Evolutionary conservation across 1,140 invertebrate species (phyloP), one percentile per base, ranked within the genome.

Genomic region (Pseudoatta argentina): DNA sequence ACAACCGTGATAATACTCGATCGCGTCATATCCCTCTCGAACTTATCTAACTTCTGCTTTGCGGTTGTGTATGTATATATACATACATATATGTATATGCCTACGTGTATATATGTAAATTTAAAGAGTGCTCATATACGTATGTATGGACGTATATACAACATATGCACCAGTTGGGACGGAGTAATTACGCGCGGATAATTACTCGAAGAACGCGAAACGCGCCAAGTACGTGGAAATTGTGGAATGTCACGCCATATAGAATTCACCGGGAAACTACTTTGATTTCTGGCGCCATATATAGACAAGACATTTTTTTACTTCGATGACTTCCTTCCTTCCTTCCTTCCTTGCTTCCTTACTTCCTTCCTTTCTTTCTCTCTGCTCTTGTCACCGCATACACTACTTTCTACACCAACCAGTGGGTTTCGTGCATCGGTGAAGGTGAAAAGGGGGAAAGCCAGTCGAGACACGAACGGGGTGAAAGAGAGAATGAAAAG

Each of bases 191-290:
- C 79, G 66, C 69, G 79, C 55, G 48, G 51, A 87, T 87, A 87
- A 87, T 87, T 87, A 87, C 69, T 72, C 57, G 86, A 83, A 83
- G 78, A 87, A 83, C 86, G 86, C 67, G 59, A 39, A 72, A 73
- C 59, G 48, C 78, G 78, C 69, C 77, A 82, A 66, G 77, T 85
- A 82, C 79, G 79, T 66, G 86, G 67, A 83, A 87, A 83, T 87
- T 83, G 79, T 83, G 86, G 77, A 87, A 83, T 87, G 73, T 59
- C 59, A 51, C 39, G 79, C 51, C 16, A 30, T 63, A 73, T 73
- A 71, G 79, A 87, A 83, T 73, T 75, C 30, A 44, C 14, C 7
- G 6, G 14, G 61, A 44, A 85, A 78, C 73, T 30, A 27, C 73
- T 67, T 59, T 66, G 72, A 85, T 77, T 78, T 77, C 82, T 78